Conservation (phyloP, 2,113 vertebrate genomes). For the Centrocercus urophasianus region DNA sequence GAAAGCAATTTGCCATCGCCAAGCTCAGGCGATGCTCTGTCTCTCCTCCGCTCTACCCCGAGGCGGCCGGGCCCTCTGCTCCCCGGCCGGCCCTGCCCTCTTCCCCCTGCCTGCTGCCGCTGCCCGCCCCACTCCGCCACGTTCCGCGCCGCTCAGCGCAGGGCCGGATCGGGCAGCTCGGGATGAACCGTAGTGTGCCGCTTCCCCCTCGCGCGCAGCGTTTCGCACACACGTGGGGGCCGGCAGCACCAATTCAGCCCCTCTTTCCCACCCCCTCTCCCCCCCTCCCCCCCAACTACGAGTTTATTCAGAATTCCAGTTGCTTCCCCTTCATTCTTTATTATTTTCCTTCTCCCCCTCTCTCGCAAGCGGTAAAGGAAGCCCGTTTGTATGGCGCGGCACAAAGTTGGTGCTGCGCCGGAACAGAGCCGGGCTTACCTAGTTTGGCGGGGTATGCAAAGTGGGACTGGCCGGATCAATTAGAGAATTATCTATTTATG, state of each 20-base stretch:
- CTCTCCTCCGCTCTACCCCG: neutral
- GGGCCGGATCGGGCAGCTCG: neutral
- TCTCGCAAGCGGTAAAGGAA: constrained; percentile 55
- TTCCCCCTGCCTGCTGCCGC: too few relatives aligned
- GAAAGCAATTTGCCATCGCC: constrained; percentile 69
- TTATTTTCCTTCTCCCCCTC: neutral
- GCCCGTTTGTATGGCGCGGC: constrained; percentile 66
- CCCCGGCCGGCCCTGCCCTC: neutral
- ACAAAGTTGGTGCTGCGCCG: constrained; percentile 68
- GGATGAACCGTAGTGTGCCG: constrained; percentile 30
- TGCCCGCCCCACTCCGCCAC: too few relatives aligned
- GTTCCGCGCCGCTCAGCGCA: constrained; percentile 4
- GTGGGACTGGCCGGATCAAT: constrained; percentile 81
- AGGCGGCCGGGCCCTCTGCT: neutral
- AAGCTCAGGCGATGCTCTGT: constrained; percentile 54
- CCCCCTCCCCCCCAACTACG: neutral
- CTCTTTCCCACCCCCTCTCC: neutral
- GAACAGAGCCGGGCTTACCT: constrained; percentile 71
- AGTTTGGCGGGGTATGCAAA: constrained; percentile 79
- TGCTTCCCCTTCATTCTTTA: neutral
- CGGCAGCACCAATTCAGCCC: constrained; percentile 5
- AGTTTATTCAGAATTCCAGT: constrained; percentile 65
- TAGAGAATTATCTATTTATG: constrained; percentile 85
- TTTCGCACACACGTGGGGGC: constrained; percentile 17
- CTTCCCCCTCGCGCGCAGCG: neutral